Conservation (phyloP, 2,797 vertebrate genomes). For the Sandelia bainsii region DNA sequence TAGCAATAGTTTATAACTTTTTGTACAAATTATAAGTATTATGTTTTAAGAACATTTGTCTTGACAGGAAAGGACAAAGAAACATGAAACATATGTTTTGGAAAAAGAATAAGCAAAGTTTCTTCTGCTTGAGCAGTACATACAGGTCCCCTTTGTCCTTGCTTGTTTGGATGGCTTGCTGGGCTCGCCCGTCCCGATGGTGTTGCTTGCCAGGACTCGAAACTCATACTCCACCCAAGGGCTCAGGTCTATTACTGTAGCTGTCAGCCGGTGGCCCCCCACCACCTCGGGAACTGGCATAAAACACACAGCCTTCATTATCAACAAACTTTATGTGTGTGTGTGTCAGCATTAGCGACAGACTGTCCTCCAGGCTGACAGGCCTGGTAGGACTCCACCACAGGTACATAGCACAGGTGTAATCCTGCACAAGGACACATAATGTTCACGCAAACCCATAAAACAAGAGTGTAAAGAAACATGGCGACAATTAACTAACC, state of each 20-base stretch:
- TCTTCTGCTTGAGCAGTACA: slow-evolving; percentile 67
- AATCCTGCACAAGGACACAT: slow-evolving; percentile 58
- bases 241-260: slow-evolving; percentile 93
- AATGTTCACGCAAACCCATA: slow-evolving; percentile 13
- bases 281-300: slow-evolving; percentile 91
- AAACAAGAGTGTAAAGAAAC: slow-evolving; percentile 8
- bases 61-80: not conserved
- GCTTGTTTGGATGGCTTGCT: slow-evolving; percentile 94
- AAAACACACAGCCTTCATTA: slow-evolving; percentile 71
- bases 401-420: slow-evolving; percentile 45
- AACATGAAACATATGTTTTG: slow-evolving; percentile 2
- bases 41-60: not conserved
- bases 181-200: slow-evolving; percentile 95
- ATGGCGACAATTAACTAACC: not conserved
- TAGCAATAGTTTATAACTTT: too few species aligned
- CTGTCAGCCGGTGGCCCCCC: slow-evolving; percentile 90
- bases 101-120: slow-evolving; percentile 8
- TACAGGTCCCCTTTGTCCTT: slow-evolving; percentile 94
- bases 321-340: slow-evolving; percentile 34
- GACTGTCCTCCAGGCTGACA: slow-evolving; percentile 57
- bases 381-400: slow-evolving; percentile 49
- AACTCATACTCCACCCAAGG: slow-evolving; percentile 99
- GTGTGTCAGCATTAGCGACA: slow-evolving; percentile 35
- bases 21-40: not conserved
- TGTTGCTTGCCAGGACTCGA: slow-evolving; percentile 92